phyloP scores from a whole-genome alignment of 1,140 invertebrate species.

The Anadara kagoshimensis region DNA sequence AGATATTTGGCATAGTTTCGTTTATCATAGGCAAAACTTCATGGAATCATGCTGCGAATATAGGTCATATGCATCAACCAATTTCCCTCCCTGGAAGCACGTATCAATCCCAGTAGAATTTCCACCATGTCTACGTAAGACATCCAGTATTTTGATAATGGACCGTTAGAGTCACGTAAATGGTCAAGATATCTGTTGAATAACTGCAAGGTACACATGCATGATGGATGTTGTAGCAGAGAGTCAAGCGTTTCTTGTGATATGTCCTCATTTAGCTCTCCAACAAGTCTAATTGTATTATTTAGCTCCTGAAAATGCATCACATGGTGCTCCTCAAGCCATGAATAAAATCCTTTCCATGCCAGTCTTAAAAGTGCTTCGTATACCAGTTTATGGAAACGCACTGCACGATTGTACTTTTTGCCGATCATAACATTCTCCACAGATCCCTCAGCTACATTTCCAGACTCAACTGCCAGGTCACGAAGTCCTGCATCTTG shows the following conservation, averaged over 20 bases:
- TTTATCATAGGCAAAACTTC: not conserved
- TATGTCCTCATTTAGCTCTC: not conserved
- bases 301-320: not conserved
- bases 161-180: not conserved
- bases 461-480: constrained; percentile 41
- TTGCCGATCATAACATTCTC: constrained; percentile 40
- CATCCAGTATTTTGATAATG: not conserved
- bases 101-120: not conserved
- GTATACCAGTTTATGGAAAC: constrained; percentile 45
- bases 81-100: not conserved
- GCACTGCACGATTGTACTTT: constrained; percentile 45
- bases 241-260: not conserved
- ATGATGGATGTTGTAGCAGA: not conserved
- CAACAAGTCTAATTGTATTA: not conserved
- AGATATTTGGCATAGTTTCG: not conserved
- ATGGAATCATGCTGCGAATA: not conserved
- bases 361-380: constrained; percentile 39
- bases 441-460: constrained; percentile 47
- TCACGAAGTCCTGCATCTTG: constrained; percentile 35
- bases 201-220: not conserved
- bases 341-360: constrained; percentile 33
- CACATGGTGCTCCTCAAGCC: not conserved
- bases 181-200: not conserved
- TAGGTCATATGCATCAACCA: not conserved
- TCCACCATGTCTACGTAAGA: too few relatives aligned